Conservation (phyloP, 37 sponge, comb jelly and placozoan species). For the Agelas oroides region DNA sequence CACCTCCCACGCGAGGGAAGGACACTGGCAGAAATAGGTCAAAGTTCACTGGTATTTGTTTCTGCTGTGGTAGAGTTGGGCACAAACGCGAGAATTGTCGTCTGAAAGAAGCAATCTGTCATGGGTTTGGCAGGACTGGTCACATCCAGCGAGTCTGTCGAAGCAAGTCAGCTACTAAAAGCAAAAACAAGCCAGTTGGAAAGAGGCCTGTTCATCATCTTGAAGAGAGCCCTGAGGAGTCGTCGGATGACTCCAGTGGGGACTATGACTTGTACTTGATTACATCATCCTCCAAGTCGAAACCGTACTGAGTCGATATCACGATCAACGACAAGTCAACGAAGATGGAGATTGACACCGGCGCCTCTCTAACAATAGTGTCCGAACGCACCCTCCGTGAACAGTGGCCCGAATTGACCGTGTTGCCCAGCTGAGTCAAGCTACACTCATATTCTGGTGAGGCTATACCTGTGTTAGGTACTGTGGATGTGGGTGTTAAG, state of each 20-base stretch:
- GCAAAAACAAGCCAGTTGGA: neutral
- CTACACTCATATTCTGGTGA: constrained; percentile 6
- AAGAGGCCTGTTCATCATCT: neutral
- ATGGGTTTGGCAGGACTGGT: neutral
- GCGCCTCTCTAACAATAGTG: constrained; percentile 10
- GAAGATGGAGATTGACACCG: constrained; percentile 34
- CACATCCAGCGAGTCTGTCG: constrained; percentile 5
- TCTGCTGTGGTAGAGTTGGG: too few relatives aligned
- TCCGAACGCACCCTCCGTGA: neutral
- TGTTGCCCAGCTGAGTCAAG: neutral
- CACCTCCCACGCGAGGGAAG: neutral
- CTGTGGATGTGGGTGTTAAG: neutral
- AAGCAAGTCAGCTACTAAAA: neutral
- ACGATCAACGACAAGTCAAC: neutral
- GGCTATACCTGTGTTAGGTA: neutral
- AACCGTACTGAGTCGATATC: constrained; percentile 3
- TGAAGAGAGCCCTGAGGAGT: constrained; percentile 4
- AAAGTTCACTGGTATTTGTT: too few relatives aligned
- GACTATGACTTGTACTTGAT: neutral
- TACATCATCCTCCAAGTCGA: neutral
- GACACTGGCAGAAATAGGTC: too few relatives aligned
- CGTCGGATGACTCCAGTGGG: neutral
- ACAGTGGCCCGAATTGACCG: neutral
- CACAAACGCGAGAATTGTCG: too few relatives aligned
- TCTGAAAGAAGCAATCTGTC: neutral